These are phyloP conservation scores for Mesorhabditis belari DNA, from an alignment of 2,888 invertebrate genomes.

Conservation along the genomic window DNA sequence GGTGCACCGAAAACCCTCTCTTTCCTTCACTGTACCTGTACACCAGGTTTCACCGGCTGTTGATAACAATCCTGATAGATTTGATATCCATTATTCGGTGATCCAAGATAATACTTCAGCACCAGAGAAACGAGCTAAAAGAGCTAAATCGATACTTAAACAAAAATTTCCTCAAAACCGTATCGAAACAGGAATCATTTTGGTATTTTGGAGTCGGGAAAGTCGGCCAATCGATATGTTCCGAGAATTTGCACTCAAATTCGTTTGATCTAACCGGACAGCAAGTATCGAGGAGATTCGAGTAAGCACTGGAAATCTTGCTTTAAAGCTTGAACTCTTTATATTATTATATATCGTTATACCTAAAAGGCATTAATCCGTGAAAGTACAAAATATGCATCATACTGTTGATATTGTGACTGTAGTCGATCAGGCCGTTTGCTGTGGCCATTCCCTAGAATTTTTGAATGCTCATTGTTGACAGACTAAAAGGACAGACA, in stretches of 20 bases:
- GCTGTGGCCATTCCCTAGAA: conserved; percentile 25
- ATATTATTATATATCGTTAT: no score
- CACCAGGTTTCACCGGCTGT: no score
- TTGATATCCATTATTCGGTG: neutral
- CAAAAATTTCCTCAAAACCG: conserved; percentile 3
- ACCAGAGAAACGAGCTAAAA: neutral
- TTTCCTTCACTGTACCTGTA: no score
- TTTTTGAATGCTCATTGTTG: no score
- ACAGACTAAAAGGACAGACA: no score
- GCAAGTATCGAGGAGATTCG: conserved; percentile 13
- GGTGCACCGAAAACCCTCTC: neutral
- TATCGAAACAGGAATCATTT: conserved; percentile 18
- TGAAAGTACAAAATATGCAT: conserved; percentile 23
- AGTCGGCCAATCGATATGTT: conserved; percentile 16
- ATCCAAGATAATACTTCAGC: neutral
- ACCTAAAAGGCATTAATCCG: no score
- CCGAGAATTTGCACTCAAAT: conserved; percentile 16
- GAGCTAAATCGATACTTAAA: neutral
- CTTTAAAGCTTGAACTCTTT: neutral
- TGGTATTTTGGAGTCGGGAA: conserved; percentile 16
- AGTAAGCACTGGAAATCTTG: conserved; percentile 9
- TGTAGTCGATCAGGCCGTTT: conserved; percentile 27
- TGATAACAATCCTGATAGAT: neutral
- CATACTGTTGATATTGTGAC: conserved; percentile 24
- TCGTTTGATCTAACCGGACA: conserved; percentile 16